Evolutionary conservation across 2,113 vertebrate genomes (phyloP), one percentile per base, ranked within the genome.

Genomic region (Mesoclemmys tuberculata): DNA sequence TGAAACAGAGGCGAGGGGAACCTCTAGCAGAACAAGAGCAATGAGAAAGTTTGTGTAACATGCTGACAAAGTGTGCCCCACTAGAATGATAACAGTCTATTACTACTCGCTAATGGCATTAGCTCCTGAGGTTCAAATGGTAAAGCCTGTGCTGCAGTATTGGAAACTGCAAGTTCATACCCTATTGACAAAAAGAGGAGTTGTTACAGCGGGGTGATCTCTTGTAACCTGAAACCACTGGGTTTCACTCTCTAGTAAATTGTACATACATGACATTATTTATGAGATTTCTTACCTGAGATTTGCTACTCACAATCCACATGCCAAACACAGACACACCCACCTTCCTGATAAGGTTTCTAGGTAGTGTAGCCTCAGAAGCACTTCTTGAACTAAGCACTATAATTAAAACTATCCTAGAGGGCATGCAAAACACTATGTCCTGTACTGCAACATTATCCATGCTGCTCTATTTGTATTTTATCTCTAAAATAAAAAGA

Each of bases 401-500:
- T 64, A 56, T 35, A 64, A 18, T 64, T 64, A 64, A 35, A 64
- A 64, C 13, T 35, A 64, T 64, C 29, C 29, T 61, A 61, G 58
- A 61, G 29, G 3, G 6, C 58, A 64, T 35, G 31, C 78, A 80
- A n/a, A 56, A 31, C 31, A 61, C 13, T 56, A 52, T 22, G 4
- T 31, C 85, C 13, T 82, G 81, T 52, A 35, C 52, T 64, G 24
- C 13, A 11, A 26, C 51, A 83, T 68, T 80, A 18, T 58, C 87
- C 90, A 54, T 52, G 46, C 79, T 85, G 77, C 27, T 92, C 41
- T 41, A 54, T 85, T 87, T 93, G 78, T 81, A 85, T 61, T 54
- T 61, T 24, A 29, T 24, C 48, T 93, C 84, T 91, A 93, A 97
- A 94, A 93, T 87, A 92, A 84, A 27, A 82, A 55, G 4, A 80